Evolutionary conservation across 2,113 vertebrate species (phyloP).

Genomic region (Cryptotis parvus): DNA sequence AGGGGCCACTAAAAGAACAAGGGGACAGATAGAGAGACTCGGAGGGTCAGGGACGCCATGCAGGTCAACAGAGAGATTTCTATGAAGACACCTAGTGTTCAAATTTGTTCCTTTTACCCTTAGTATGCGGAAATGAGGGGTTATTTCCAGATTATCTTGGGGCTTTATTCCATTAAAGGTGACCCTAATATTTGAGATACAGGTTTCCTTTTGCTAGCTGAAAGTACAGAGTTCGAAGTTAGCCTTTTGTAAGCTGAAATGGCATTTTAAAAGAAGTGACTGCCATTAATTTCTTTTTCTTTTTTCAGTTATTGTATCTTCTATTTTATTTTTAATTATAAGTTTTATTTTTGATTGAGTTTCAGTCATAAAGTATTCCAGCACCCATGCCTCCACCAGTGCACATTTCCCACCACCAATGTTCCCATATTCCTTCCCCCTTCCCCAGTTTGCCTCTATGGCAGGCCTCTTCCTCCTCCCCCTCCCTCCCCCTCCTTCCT

Average conservation of each 20-base stretch:
- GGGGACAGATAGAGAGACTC: not conserved
- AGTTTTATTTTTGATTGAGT: too few relatives aligned
- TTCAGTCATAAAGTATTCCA: too few relatives aligned
- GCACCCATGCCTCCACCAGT: too few relatives aligned
- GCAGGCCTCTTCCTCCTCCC: too few relatives aligned
- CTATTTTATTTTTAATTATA: too few relatives aligned
- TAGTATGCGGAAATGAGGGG: not conserved
- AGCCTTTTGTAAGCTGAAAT: not conserved
- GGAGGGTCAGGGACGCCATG: conserved; percentile 45
- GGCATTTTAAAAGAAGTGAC: not conserved
- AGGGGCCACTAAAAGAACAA: not conserved
- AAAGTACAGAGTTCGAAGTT: not conserved
- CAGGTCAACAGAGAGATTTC: conserved; percentile 31
- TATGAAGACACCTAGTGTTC: conserved; percentile 60
- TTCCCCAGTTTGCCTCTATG: too few relatives aligned
- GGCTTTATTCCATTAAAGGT: conserved; percentile 1
- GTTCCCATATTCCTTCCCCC: too few relatives aligned
- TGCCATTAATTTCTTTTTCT: not conserved
- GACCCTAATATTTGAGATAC: not conserved
- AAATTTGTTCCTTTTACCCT: not conserved
- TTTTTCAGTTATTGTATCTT: too few relatives aligned
- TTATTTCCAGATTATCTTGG: not conserved
- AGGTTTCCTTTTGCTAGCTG: not conserved
- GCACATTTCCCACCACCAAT: too few relatives aligned
- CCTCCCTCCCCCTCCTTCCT: too few relatives aligned